Base-by-base conservation (phyloP, 2,888 invertebrate genomes). In the Epirrhoe alternata region DNA sequence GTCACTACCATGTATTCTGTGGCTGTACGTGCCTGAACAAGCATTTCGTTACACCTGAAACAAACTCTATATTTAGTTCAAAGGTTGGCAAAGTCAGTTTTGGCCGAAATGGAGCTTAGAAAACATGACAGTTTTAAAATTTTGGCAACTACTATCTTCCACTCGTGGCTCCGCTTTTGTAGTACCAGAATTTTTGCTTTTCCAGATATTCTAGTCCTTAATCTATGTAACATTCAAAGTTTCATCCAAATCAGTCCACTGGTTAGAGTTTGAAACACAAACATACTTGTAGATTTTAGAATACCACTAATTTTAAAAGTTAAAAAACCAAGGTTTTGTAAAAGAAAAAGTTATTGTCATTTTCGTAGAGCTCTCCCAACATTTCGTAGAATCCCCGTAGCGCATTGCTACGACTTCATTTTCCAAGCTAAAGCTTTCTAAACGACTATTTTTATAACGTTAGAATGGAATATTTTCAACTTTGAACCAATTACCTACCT, bases 11-110 rank as follows among this genome's bases (percentile, higher is more conserved):
- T 24, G 0, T 49, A 64, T 30, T 64, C 49, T 59, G 54, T 49
- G 53, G 49, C 54, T 0, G 58, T 59, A 64, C 64, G 64, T 64
- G 64, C 58, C 58, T 49, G 38, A 30, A 53, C 49, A 24, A 6
- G n/a, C 58, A 24, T 64, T 54, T 38, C 10, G 30, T 38, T 24
- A 16, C 56, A 64, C 63, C 35, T 63, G 52, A 57, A 57, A 30
- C 16, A 16, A 49, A 51, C 38, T 52, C 56, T 64, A 58, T 57
- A 57, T 64, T 64, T 58, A 58, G 64, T 50, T 49, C 58, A 54
- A 59, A 58, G 64, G 58, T 42, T 16, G 53, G 31, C 30, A 30
- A 17, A 24, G 54, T 12, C 12, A 35, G 38, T 54, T 54, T 45
- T 30, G 38, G 45, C 42, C 6, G 47, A 14, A 47, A 6, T 16